A percentile compares a stretch with the other conserved stretches of the same genome.
Evolutionary conservation across 2,113 vertebrate genomes (phyloP).

Genomic region (Callospermophilus lateralis): DNA sequence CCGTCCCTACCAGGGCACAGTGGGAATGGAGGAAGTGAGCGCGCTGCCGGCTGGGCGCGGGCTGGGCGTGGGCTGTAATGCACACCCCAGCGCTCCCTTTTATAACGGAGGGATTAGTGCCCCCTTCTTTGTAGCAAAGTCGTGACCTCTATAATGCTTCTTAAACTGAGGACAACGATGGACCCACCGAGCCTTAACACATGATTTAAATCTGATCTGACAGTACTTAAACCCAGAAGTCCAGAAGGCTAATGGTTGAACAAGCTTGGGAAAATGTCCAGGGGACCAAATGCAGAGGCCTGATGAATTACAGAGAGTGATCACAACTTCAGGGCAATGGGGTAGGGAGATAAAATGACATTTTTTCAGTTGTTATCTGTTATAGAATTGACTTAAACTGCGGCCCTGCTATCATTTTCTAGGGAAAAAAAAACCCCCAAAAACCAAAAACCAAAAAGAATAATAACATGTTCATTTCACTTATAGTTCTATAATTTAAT

Average conservation of each 20-base stretch:
- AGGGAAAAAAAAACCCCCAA: neutral
- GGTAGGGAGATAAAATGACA: neutral
- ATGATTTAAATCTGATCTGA: slow-evolving; percentile 79
- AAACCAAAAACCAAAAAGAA: neutral
- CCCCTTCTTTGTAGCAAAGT: slow-evolving; percentile 70
- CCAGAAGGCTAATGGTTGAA: slow-evolving; percentile 75
- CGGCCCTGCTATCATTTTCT: neutral
- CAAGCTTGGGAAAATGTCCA: slow-evolving; percentile 77
- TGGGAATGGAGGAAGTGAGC: neutral
- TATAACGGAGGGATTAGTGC: slow-evolving; percentile 62
- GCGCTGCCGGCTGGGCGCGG: neutral
- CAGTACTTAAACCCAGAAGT: slow-evolving; percentile 75
- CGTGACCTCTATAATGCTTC: slow-evolving; percentile 71
- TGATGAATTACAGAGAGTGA: neutral
- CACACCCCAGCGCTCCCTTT: slow-evolving; percentile 42
- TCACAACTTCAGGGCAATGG: neutral
- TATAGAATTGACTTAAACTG: neutral
- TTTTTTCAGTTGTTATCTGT: slow-evolving; percentile 11
- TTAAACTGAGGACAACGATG: slow-evolving; percentile 77
- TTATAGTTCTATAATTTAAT: neutral
- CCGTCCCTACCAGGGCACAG: neutral
- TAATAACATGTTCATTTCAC: neutral
- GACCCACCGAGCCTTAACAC: slow-evolving; percentile 66
- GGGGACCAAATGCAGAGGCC: slow-evolving; percentile 39
- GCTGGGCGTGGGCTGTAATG: neutral